Conservation (phyloP, 1,140 invertebrate genomes). For the Drosophila funebris region DNA sequence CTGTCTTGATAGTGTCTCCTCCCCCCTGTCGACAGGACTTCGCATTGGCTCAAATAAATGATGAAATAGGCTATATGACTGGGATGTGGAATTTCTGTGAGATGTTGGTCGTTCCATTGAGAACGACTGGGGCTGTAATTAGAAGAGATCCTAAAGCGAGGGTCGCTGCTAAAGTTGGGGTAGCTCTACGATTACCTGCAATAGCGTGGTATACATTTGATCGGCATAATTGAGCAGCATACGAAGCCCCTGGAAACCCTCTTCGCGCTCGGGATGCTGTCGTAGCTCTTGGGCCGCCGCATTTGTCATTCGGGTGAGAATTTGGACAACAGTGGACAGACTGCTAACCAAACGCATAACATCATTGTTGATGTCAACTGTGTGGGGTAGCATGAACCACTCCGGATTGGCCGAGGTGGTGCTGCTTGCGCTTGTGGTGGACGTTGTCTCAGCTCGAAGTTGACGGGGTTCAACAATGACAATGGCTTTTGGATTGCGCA, state of each 20-base stretch:
- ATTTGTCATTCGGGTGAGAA: conserved; percentile 25
- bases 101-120: not conserved
- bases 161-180: too few relatives aligned
- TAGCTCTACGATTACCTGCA: conserved; percentile 1
- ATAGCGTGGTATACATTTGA: conserved; percentile 28
- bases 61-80: conserved; percentile 12
- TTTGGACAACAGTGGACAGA: conserved; percentile 22
- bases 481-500: not conserved
- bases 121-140: conserved; percentile 2
- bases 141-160: too few relatives aligned
- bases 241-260: conserved; percentile 25
- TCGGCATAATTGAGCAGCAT: conserved; percentile 31
- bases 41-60: conserved; percentile 27
- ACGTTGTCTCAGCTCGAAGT: not conserved
- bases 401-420: not conserved
- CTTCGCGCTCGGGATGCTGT: conserved; percentile 23
- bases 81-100: not conserved
- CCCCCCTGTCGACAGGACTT: not conserved
- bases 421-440: not conserved
- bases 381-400: conserved; percentile 16
- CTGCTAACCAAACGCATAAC: conserved; percentile 30
- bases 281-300: conserved; percentile 24
- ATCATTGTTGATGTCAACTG: conserved; percentile 18
- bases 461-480: conserved; percentile 29
- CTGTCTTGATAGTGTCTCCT: not conserved